Base-by-base conservation (phyloP, 1,140 invertebrate species). In the Diprion similis region DNA sequence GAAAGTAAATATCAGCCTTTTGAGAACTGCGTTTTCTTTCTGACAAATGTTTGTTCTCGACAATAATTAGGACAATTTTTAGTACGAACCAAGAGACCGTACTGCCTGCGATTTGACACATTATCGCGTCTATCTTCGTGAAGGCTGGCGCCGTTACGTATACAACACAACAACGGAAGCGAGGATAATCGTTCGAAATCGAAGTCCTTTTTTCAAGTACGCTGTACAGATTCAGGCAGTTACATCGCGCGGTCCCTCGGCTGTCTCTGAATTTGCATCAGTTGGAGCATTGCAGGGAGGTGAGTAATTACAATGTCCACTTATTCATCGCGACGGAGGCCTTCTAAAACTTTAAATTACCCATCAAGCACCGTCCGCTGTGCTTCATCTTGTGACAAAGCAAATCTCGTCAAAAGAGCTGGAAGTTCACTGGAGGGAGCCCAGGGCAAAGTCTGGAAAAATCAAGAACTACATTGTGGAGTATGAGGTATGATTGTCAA, bases 211-310 rank as follows among this genome's bases (percentile, higher is more conserved):
- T 19, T 70, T 70, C 46, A 45, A 47, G 46, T 70, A 70, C 15
- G 19, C 69, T 45, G 69, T 70, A 47, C 69, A 70, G 15, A 46
- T 70, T 19, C 69, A 70, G 13, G 69, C 69, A 11, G 69, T 70
- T 17, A 70, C 69, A 47, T 46, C 24, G 18, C 69, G 46, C 8
- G 69, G 69, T 8, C 17, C 46, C 13, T 70, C 69, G 46, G 46
- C 46, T 10, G 69, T 19, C 11, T 70, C 69, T 0, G 69, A 70
- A 11, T 13, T 46, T 11, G 46, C 46, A 15, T 13, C 46, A 10
- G 69, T 70, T 11, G 6, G 46, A 48, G 15, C 69, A n/a, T 11
- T 70, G n/a, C 69, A 47, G 18, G 69, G 69, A 70, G 69, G 69
- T 70, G 0, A 6, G 13, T 18, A 68, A 37, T 68, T 18, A 15